Conservation (phyloP, 2,113 vertebrate genomes). For the Falco punctatus region DNA sequence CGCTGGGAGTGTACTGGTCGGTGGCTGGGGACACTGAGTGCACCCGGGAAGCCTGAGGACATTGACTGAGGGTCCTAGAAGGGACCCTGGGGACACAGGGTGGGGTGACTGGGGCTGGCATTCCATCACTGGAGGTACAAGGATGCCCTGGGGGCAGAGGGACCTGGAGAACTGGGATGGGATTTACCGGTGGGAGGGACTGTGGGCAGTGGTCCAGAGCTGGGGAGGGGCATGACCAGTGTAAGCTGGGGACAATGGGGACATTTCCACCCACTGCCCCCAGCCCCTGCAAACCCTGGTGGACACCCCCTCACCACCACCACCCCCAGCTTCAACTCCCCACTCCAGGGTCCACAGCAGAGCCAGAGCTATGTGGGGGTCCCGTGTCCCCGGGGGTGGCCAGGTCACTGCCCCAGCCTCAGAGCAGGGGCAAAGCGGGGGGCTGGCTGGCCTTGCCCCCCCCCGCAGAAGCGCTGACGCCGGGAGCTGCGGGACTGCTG, state of each 20-base stretch:
- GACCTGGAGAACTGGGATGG: too few relatives aligned
- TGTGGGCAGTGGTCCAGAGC: neutral
- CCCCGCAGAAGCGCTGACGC: neutral
- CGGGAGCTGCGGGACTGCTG: conserved; percentile 8
- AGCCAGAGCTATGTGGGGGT: neutral
- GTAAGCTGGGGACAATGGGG: neutral
- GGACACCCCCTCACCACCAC: neutral
- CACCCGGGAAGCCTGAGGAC: accelerated
- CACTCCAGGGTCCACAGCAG: neutral
- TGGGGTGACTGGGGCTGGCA: neutral
- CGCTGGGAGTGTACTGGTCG: neutral
- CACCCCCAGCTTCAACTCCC: neutral
- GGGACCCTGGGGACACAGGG: too few relatives aligned
- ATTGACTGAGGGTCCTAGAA: neutral
- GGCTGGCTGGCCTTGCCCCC: neutral
- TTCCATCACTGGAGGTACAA: accelerated
- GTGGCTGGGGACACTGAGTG: neutral
- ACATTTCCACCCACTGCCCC: neutral
- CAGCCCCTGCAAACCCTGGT: neutral
- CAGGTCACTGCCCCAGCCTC: neutral
- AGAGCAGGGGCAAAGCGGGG: neutral
- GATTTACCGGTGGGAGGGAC: neutral
- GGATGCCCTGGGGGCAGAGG: neutral
- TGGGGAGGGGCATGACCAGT: neutral
- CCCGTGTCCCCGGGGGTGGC: accelerated